A percentile compares a stretch with the other conserved stretches of the same genome.
phyloP scores from a whole-genome alignment of 2,797 vertebrate species.

The Malurus leucopterus region DNA sequence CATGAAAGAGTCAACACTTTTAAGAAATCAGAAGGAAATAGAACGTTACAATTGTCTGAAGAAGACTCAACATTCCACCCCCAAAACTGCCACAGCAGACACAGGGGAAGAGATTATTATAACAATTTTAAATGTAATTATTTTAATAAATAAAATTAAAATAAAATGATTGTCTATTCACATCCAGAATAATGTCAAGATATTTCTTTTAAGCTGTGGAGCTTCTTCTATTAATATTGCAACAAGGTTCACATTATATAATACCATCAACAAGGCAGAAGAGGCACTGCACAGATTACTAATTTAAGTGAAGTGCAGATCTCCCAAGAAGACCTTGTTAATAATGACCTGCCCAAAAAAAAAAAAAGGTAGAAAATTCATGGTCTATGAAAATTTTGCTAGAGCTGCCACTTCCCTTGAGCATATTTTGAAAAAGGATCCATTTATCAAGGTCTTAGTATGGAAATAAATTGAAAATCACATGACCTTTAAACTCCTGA shows the following conservation, averaged over 20 bases:
- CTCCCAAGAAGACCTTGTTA: not conserved
- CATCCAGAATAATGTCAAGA: not conserved
- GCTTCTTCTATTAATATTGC: not conserved
- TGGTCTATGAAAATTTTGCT: not conserved
- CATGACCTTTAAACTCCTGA: not conserved
- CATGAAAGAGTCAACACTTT: not conserved
- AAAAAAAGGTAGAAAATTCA: not conserved
- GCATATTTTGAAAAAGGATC: not conserved
- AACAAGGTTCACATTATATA: not conserved
- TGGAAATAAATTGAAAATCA: not conserved
- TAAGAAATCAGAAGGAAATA: not conserved
- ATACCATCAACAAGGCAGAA: not conserved
- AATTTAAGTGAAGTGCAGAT: not conserved
- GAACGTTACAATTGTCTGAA: not conserved
- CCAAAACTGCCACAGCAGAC: not conserved
- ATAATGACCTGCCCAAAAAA: not conserved
- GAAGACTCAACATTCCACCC: not conserved
- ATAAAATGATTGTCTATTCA: not conserved
- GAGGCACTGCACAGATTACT: not conserved
- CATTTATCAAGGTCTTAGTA: not conserved
- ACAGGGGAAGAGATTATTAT: not conserved
- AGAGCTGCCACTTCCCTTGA: too few species aligned
- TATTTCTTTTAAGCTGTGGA: not conserved
- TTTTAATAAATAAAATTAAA: not conserved
- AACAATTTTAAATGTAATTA: not conserved